Base-by-base conservation (phyloP, 2,113 vertebrate species). In the Turdus rufiventris region DNA sequence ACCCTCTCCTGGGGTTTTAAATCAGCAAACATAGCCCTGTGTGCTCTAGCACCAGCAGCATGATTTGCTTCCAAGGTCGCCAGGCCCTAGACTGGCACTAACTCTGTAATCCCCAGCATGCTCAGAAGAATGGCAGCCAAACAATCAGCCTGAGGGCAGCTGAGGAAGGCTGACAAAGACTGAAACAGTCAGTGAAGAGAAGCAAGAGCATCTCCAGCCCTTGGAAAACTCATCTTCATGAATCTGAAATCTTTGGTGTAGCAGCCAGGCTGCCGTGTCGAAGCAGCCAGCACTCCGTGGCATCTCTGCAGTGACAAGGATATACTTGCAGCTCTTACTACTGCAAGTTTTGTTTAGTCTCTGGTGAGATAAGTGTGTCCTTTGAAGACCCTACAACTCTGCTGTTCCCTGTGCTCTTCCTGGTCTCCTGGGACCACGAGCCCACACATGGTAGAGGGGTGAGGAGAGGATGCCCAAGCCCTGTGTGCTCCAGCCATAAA, bases 401-500 rank as follows among this genome's bases (percentile, higher is more conserved):
- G 31, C 40, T 63, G 24, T n/a, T 31, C 67, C 40, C 20, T 29
- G 58, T 72, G 47, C 56, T 67, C 15, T 33, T 26, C 12, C 45
- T 40, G 58, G 18, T 57, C 16, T 42, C 60, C 11, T 0, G 0
- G 34, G 42, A 60, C 31, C 0, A 2, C 0, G 1, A 77, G n/a
- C 43, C n/a, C 17, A 42, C 12, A 34, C 18, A 18, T 3, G 8
- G 31, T 58, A 48, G 66, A 90, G 31, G 13, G 7, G 12, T 12
- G 20, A 89, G 47, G 66, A 80, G 23, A 66, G 43, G 28, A 78
- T 24, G 34, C 33, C 43, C 38, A 54, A 9, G 21, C 0, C 1
- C 33, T 0, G 0, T 8, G 43, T 4, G 3, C 23, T 92, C 60
- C 3, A 5, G 2, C 18, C 50, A 33, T 0, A 0, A 65, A 68